These are phyloP conservation scores for Oceanites oceanicus DNA, from an alignment of 2,113 vertebrate genomes.

Conservation along the genomic window DNA sequence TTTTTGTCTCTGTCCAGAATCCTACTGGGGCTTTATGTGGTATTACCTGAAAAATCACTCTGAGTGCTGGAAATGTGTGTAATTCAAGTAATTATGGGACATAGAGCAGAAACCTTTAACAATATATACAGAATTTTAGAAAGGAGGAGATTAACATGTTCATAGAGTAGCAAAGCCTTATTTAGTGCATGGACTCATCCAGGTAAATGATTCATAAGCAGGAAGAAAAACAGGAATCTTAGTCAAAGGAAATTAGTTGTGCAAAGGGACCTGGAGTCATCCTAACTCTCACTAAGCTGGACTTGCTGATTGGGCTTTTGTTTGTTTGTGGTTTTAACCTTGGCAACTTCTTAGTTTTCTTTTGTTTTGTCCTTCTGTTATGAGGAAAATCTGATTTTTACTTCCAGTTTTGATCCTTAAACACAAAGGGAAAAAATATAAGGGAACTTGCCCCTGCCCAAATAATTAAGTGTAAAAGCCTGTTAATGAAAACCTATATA, in stretches of 20 bases:
- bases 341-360: neutral
- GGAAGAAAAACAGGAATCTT: neutral
- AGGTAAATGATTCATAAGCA: conserved; percentile 15
- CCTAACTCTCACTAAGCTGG: neutral
- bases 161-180: neutral
- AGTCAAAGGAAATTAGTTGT: neutral
- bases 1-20: neutral
- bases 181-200: neutral
- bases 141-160: neutral
- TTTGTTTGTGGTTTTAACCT: neutral
- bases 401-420: neutral
- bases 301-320: neutral
- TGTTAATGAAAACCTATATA: neutral
- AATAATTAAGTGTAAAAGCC: neutral
- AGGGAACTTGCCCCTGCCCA: accelerated
- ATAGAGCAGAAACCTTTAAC: neutral
- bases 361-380: neutral
- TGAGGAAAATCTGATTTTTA: neutral
- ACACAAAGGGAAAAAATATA: neutral
- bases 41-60: neutral
- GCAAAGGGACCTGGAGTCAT: neutral
- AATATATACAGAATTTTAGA: neutral
- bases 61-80: neutral
- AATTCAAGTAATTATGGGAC: neutral
- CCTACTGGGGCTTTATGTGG: neutral